phyloP scores from a whole-genome alignment of 1,140 invertebrate genomes.

The Drosophila nannoptera region DNA sequence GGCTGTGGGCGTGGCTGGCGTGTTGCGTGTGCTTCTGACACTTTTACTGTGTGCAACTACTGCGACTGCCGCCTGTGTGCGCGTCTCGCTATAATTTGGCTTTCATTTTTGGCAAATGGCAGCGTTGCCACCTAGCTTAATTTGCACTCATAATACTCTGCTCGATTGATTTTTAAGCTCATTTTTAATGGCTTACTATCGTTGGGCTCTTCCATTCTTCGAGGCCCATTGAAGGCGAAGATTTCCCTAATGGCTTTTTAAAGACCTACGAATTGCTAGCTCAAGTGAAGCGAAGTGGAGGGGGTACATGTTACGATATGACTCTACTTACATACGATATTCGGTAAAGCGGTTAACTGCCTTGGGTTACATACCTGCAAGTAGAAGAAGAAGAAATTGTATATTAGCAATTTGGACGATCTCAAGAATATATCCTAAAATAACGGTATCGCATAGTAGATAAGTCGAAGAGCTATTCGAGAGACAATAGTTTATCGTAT shows the following conservation, averaged over 20 bases:
- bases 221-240: constrained; percentile 7
- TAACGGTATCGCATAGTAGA: too few relatives aligned
- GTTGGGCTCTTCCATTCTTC: neutral
- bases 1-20: neutral
- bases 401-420: neutral
- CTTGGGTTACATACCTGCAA: constrained; percentile 55
- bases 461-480: neutral
- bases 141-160: constrained; percentile 49
- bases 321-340: too few relatives aligned
- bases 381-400: constrained; percentile 12
- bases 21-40: constrained; percentile 56
- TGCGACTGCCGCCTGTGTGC: constrained; percentile 52
- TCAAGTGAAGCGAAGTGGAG: neutral
- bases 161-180: constrained; percentile 43
- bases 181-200: constrained; percentile 24
- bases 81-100: constrained; percentile 67
- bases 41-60: constrained; percentile 55
- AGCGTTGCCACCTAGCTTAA: constrained; percentile 31
- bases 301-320: too few relatives aligned
- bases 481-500: neutral
- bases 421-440: too few relatives aligned
- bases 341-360: too few relatives aligned
- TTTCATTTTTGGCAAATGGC: constrained; percentile 70
- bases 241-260: constrained; percentile 5
- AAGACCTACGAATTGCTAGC: neutral